Base-by-base conservation (phyloP, 2,113 vertebrate genomes). In the Balaeniceps rex region DNA sequence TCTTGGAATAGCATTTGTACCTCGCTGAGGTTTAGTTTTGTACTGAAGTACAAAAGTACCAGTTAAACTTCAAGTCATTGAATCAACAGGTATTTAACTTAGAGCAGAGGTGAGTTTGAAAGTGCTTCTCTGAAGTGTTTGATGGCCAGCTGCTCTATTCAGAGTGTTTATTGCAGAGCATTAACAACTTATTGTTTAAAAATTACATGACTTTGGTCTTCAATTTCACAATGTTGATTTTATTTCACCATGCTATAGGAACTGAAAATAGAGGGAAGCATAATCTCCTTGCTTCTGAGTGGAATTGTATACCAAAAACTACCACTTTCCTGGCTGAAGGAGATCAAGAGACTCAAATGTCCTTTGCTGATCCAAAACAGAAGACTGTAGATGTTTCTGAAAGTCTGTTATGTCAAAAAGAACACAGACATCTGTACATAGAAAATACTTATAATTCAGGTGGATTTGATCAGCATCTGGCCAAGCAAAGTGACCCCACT, bases 281-380 rank as follows among this genome's bases (percentile, higher is more conserved):
- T 96, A 99, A 98, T 93, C 98, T 98, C 94, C 99, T 99, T 96
- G 97, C 98, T 71, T 98, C 99, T 40, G 99, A 99, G 79, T 99
- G 99, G 97, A 99, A 98, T 2, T 98, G 98, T 91, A 90, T 98
- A 96, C 97, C 99, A 66, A 99, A 99, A 97, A 98, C 98, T 93
- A 98, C 99, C 25, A 98, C 99, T 19, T 99, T 99, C 78, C 98
- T 98, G 91, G 97, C 97, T 2, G 98, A 98, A 87, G 99, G 98
- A 71, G 99, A 99, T 65, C 98, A 98, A 92, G 98, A 98, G 94
- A 94, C 98, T 74, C 99, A 99, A 93, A 98, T 98, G 78, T 98
- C 97, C 88, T 98, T 98, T 93, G 98, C 96, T 95, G 99, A 99
- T 68, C 97, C 98, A 61, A 99, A 98, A 38, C 98, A 99, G 79